phyloP scores from a whole-genome alignment of 2,113 vertebrate genomes.

The Sterrhoptilus dennistouni region DNA sequence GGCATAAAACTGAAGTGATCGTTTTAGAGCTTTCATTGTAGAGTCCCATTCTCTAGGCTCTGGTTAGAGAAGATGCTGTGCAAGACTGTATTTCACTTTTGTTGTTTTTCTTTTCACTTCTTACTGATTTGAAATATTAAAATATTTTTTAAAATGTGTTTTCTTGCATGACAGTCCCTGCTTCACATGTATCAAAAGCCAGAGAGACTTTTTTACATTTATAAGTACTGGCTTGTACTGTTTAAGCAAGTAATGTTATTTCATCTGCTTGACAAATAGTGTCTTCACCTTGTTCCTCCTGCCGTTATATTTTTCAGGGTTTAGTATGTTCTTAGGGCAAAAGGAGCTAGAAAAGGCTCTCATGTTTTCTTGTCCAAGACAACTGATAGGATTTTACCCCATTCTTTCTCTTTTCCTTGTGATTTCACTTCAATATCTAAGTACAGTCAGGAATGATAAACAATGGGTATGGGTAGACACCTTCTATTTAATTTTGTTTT shows the following conservation, averaged over 20 bases:
- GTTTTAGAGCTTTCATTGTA: not conserved
- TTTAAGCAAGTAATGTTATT: not conserved
- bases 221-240: not conserved
- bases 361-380: not conserved
- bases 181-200: not conserved
- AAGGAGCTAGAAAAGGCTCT: not conserved
- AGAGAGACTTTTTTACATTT: rapidly evolving
- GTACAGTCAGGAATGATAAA: not conserved
- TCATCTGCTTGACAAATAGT: not conserved
- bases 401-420: not conserved
- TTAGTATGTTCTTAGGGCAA: not conserved
- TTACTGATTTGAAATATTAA: not conserved
- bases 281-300: not conserved
- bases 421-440: not conserved
- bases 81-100: not conserved
- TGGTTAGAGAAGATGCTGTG: not conserved
- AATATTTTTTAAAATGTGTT: not conserved
- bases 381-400: not conserved
- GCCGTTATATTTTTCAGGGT: not conserved
- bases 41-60: not conserved
- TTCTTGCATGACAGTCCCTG: not conserved
- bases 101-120: not conserved
- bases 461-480: not conserved
- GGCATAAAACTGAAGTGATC: not conserved
- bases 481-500: not conserved